Conservation (phyloP, 2,888 invertebrate species). For the Torymus aiolomorphi region DNA sequence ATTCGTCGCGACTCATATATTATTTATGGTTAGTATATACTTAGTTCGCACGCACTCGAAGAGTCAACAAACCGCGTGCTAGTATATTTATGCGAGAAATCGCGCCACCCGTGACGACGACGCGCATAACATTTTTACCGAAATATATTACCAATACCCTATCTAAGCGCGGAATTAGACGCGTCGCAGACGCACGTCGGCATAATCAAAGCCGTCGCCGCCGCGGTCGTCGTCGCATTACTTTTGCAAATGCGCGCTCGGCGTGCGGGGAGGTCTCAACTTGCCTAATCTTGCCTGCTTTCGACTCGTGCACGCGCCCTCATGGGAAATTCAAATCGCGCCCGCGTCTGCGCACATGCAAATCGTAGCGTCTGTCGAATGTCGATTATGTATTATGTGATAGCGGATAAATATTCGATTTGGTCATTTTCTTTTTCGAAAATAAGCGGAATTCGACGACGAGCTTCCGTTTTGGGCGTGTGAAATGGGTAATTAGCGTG, state of each 20-base stretch:
- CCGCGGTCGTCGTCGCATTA: neutral
- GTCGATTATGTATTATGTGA: no score
- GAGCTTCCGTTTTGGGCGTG: no score
- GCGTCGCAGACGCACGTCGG: neutral
- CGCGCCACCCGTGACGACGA: slow-evolving; percentile 1
- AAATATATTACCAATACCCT: neutral
- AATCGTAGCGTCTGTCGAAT: neutral
- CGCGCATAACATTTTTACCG: neutral
- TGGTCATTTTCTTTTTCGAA: no score
- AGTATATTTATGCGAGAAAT: neutral
- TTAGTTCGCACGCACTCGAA: no score
- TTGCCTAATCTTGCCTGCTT: slow-evolving; percentile 3
- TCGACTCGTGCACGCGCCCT: neutral
- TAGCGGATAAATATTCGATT: no score
- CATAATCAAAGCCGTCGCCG: neutral
- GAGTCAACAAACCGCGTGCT: neutral
- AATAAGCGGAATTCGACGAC: no score
- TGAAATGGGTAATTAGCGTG: no score
- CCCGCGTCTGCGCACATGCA: slow-evolving; percentile 14
- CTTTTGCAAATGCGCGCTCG: neutral
- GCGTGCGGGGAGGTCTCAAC: neutral
- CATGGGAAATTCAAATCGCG: slow-evolving; percentile 28
- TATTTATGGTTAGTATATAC: no score
- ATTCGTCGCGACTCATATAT: no score
- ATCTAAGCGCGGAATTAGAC: neutral